Base-by-base conservation (phyloP, 1,140 invertebrate genomes). In the Rhopalosiphum padi region DNA sequence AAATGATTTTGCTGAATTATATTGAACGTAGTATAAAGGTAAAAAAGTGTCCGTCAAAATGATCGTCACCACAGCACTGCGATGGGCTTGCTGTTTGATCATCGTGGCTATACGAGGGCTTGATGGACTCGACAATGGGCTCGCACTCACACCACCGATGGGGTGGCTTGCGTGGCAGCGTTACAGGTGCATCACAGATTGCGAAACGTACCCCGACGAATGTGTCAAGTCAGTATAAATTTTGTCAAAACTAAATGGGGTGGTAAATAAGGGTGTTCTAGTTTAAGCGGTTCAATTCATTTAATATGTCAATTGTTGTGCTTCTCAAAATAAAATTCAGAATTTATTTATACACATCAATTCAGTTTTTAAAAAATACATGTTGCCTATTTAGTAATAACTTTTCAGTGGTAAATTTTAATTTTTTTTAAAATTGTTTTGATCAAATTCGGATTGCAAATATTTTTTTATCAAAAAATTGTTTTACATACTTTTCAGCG, bases 111-210 rank as follows among this genome's bases (percentile, higher is more conserved):
- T 93, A 25, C 0, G 0, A 51, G 11, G 30, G 3, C 30, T 86
- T 15, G 18, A 53, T 3, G 91, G 85, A 21, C 94, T 96, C 53
- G 95, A 97, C 90, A 97, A 97, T 95, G 96, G 96, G 6, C 94
- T 97, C 37, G 96, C 96, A 9, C 94, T 95, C 48, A 96, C 96
- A 43, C 97, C 97, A 15, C 97, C 97, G 3, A 97, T 98, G 97
- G 97, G 97, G 30, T 98, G 97, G 97, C 95, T 97, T 94, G 96
- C 97, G 7, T 98, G 97, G 97, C 96, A 97, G 94, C 95, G 97
- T 94, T 98, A 97, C 94, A 95, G 97, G 85, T 98, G 97, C 95
- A 96, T 97, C 91, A 96, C 95, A 1, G 96, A 98, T 95, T 98
- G 97, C 94, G 94, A 95, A 30, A 96, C 95, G 68, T 96, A 97